Evolutionary conservation across 2,888 invertebrate genomes (phyloP).

Genomic region (Timandra comae): DNA sequence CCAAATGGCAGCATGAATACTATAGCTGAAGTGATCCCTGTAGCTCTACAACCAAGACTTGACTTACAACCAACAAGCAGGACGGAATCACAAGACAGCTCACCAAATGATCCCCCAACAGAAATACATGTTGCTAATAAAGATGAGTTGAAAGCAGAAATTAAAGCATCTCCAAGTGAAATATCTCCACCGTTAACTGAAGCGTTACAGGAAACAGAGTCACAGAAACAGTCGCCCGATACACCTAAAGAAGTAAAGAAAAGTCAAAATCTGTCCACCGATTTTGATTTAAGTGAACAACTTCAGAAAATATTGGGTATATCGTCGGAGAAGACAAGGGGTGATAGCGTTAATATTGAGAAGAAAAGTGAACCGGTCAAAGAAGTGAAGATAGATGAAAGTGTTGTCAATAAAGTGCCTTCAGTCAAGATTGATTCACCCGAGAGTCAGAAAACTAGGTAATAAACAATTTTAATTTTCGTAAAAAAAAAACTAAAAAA

Average conservation of each 20-base stretch:
- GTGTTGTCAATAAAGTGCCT: constrained; percentile 47
- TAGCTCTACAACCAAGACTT: constrained; percentile 53
- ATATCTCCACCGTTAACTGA: constrained; percentile 65
- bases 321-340: constrained; percentile 63
- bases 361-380: constrained; percentile 54
- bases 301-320: constrained; percentile 71
- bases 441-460: constrained; percentile 61
- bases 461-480: constrained; percentile 7
- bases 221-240: constrained; percentile 63
- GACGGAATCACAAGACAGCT: constrained; percentile 60
- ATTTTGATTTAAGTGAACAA: constrained; percentile 70
- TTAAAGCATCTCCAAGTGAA: constrained; percentile 65
- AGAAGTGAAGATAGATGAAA: constrained; percentile 64
- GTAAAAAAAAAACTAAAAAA: neutral
- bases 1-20: constrained; percentile 66
- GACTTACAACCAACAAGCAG: constrained; percentile 49
- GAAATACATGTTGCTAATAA: constrained; percentile 59
- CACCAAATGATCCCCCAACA: constrained; percentile 65
- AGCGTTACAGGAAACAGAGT: constrained; percentile 41
- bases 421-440: constrained; percentile 72
- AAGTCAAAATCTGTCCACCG: constrained; percentile 69
- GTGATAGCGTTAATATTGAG: constrained; percentile 42
- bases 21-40: constrained; percentile 66
- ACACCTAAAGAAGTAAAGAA: constrained; percentile 68
- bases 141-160: constrained; percentile 46